These are phyloP conservation scores for Psittacula cyanocephala DNA, from an alignment of 2,113 vertebrate genomes.

Conservation along the genomic window DNA sequence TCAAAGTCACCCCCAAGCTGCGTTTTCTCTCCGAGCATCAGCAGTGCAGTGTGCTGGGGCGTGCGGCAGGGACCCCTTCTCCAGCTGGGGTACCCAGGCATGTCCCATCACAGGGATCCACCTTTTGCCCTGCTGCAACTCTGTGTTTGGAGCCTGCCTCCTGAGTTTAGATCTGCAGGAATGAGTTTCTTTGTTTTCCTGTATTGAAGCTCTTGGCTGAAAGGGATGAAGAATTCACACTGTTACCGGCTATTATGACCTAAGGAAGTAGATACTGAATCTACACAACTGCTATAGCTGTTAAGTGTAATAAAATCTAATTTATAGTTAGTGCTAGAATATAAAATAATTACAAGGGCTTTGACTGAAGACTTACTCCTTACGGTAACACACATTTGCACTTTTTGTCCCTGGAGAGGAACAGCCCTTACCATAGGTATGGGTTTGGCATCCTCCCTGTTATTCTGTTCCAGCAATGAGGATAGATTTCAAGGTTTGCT, in stretches of 20 bases:
- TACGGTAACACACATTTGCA: background rate
- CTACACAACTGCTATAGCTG: background rate
- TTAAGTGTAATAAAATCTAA: background rate
- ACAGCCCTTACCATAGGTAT: background rate
- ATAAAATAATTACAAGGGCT: background rate
- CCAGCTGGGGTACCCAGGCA: fast-evolving
- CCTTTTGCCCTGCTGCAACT: background rate
- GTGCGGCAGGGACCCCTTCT: background rate
- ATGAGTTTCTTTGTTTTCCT: background rate
- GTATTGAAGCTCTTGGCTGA: background rate
- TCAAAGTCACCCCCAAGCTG: background rate
- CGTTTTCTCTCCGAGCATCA: too few relatives aligned
- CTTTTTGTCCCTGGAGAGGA: background rate
- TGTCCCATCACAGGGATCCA: fast-evolving
- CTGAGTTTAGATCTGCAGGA: too few relatives aligned
- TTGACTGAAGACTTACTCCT: background rate
- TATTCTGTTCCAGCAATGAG: background rate
- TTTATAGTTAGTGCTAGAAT: background rate
- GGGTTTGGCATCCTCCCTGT: background rate
- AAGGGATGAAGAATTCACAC: background rate
- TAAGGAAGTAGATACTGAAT: background rate
- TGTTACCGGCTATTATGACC: background rate
- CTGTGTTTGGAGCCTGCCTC: fast-evolving
- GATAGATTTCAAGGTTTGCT: background rate
- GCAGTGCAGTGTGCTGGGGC: background rate